Evolutionary conservation across 2,113 vertebrate genomes (phyloP).

Genomic region (Xenus cinereus): DNA sequence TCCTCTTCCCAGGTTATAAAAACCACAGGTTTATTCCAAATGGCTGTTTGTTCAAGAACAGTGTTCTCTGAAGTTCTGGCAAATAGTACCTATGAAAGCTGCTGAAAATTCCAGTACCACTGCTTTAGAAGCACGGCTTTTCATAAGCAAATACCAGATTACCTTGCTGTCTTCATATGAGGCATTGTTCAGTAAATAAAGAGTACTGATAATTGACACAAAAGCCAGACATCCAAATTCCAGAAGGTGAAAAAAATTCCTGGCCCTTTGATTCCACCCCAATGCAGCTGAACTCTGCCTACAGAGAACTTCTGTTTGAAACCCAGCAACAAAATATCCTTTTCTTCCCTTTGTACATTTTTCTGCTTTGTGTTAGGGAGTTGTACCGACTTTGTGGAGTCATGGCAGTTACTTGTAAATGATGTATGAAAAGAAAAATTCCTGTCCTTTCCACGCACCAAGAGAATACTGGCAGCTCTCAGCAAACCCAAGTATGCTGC

Average conservation of each 20-base stretch:
- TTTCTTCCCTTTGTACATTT: slow-evolving; percentile 36
- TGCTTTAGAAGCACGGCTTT: slow-evolving; percentile 2
- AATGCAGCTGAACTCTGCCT: slow-evolving; percentile 22
- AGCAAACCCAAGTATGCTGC: neutral
- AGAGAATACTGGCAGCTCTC: slow-evolving; percentile 7
- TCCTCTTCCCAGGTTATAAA: neutral
- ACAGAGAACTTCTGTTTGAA: slow-evolving; percentile 42
- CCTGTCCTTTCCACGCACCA: neutral
- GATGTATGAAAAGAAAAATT: slow-evolving; percentile 44
- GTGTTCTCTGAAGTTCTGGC: slow-evolving; percentile 5
- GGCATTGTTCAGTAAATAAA: slow-evolving; percentile 35
- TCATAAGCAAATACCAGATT: slow-evolving; percentile 37
- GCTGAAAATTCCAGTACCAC: neutral
- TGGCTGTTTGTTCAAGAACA: neutral
- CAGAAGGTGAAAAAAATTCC: neutral
- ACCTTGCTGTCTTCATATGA: neutral
- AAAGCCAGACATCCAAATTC: slow-evolving; percentile 25
- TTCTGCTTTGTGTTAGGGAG: slow-evolving; percentile 11
- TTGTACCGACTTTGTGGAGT: slow-evolving; percentile 31
- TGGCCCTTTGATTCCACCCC: slow-evolving; percentile 27
- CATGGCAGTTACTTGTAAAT: slow-evolving; percentile 56
- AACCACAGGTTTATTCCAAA: neutral
- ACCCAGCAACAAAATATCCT: slow-evolving; percentile 11
- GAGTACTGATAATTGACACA: slow-evolving; percentile 15
- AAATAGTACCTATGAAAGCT: neutral